Conservation (phyloP, 2,888 invertebrate genomes). For the Drosophila trichaetosa region DNA sequence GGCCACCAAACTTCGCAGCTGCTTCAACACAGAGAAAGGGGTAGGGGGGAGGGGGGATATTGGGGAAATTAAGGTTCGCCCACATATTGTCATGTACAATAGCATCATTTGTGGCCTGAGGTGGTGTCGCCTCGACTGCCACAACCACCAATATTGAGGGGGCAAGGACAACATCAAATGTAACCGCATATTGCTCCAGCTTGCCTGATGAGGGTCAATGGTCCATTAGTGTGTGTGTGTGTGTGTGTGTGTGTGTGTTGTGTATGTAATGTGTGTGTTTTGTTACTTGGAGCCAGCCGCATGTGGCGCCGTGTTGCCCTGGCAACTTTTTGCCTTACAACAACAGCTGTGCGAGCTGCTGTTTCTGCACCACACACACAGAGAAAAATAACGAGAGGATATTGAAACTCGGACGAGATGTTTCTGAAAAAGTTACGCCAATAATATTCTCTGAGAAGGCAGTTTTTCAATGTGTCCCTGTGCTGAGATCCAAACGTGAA, state of each 20-base stretch:
- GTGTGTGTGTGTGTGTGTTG: constrained; percentile 13
- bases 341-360: constrained; percentile 27
- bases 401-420: not conserved
- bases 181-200: constrained; percentile 65
- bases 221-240: constrained; percentile 50
- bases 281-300: constrained; percentile 24
- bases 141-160: constrained; percentile 37
- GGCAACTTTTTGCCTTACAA: constrained; percentile 65
- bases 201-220: constrained; percentile 67
- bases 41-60: not conserved
- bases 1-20: constrained; percentile 7
- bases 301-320: constrained; percentile 41
- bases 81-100: constrained; percentile 78
- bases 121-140: constrained; percentile 19
- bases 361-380: constrained; percentile 1
- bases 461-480: not conserved
- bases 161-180: constrained; percentile 69
- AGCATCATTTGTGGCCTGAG: constrained; percentile 73
- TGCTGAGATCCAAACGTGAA: not conserved
- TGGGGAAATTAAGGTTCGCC: constrained; percentile 27
- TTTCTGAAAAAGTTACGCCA: not conserved
- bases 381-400: not conserved
- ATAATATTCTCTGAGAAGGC: not conserved
- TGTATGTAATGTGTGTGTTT: constrained; percentile 20
- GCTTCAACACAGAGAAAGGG: constrained; percentile 5